phyloP scores from a whole-genome alignment of 2,113 vertebrate species.

The Numida meleagris region DNA sequence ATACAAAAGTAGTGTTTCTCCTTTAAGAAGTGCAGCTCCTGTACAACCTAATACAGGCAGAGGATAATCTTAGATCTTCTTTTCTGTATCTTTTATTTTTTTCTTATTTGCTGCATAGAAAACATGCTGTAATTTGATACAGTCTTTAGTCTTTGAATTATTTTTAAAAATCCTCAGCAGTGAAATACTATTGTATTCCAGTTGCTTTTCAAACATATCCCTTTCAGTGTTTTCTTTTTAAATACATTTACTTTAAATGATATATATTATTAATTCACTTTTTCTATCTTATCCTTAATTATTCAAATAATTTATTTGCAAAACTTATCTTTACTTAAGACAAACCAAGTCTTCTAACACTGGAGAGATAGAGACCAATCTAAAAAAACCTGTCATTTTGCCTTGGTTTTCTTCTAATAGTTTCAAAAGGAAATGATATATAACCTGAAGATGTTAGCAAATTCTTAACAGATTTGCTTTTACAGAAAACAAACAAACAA shows the following conservation, averaged over 20 bases:
- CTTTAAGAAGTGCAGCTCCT: not conserved
- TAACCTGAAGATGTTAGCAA: not conserved
- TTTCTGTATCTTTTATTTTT: not conserved
- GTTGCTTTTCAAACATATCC: not conserved
- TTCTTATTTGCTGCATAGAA: not conserved
- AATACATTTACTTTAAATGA: not conserved
- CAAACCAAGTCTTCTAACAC: not conserved
- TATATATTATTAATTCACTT: not conserved
- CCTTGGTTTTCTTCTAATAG: not conserved
- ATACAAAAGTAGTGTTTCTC: not conserved
- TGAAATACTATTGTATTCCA: not conserved
- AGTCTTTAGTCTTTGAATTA: not conserved
- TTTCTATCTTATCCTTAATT: not conserved
- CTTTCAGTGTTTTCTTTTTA: not conserved
- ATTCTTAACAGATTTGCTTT: not conserved
- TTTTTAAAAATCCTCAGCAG: not conserved
- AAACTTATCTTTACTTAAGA: not conserved
- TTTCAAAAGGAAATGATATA: not conserved
- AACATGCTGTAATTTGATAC: not conserved
- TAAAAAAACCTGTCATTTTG: not conserved
- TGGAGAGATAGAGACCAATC: not conserved
- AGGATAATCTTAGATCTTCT: not conserved
- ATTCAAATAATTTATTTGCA: not conserved
- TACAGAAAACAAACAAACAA: not conserved
- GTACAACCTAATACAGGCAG: not conserved